phyloP scores from a whole-genome alignment of 2,888 invertebrate species.

The Strigamia maritima region DNA sequence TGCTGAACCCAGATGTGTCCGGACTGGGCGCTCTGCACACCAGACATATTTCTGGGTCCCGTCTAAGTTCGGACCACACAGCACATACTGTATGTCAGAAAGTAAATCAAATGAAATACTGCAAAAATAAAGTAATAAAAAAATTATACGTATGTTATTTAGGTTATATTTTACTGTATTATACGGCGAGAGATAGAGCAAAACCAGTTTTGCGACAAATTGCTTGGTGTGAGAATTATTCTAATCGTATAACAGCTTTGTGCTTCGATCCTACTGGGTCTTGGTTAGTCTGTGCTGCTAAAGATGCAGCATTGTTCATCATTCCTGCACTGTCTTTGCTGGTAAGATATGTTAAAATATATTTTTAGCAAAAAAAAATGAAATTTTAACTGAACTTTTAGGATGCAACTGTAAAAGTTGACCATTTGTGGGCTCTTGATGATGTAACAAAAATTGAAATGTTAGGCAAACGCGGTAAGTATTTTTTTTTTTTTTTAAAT shows the following conservation, averaged over 20 bases:
- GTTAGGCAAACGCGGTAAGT: conserved; percentile 40
- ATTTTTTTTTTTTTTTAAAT: neutral
- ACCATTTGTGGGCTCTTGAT: conserved; percentile 61
- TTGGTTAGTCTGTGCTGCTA: conserved; percentile 64
- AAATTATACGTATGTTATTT: neutral
- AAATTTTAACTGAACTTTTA: neutral
- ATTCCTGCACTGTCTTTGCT: conserved; percentile 62
- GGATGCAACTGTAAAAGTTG: conserved; percentile 56
- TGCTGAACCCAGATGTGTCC: too few relatives aligned
- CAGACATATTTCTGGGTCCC: too few relatives aligned
- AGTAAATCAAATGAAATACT: too few relatives aligned
- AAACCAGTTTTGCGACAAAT: conserved; percentile 43
- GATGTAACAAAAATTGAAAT: conserved; percentile 55
- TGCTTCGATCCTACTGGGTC: conserved; percentile 81
- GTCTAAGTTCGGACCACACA: too few relatives aligned
- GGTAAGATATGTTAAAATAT: conserved; percentile 45
- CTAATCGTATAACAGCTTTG: conserved; percentile 52
- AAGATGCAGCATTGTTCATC: conserved; percentile 62
- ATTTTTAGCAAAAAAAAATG: neutral
- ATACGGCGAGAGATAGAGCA: conserved; percentile 32
- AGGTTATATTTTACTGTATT: conserved; percentile 43
- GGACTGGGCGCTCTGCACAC: too few relatives aligned
- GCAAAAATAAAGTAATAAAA: too few relatives aligned
- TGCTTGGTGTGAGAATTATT: conserved; percentile 45
- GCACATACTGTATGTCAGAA: too few relatives aligned